Evolutionary conservation across 2,113 vertebrate species (phyloP).

Genomic region (Isichthys henryi): DNA sequence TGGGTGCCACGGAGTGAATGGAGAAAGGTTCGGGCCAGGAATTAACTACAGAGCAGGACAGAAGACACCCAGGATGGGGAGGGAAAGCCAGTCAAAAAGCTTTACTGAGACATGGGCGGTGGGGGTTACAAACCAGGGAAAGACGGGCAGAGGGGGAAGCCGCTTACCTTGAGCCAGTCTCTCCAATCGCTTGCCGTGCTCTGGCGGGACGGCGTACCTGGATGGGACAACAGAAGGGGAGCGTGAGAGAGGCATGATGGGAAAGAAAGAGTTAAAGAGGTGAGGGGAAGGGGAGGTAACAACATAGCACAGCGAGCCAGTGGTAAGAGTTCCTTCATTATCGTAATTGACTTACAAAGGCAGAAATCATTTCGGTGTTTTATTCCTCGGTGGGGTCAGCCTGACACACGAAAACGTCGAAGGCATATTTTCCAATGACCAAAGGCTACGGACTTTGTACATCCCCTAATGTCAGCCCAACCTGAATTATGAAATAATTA

Average conservation of each 20-base stretch:
- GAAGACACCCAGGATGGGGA: neutral
- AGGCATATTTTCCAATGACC: neutral
- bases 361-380: neutral
- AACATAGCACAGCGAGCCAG: neutral
- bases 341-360: neutral
- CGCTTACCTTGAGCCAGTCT: constrained; percentile 85
- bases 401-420: neutral
- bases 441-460: neutral
- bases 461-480: constrained; percentile 2
- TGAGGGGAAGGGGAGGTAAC: neutral
- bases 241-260: neutral
- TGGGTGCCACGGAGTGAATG: neutral
- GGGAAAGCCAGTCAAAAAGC: neutral
- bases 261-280: constrained; percentile 15
- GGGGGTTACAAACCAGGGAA: neutral
- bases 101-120: neutral
- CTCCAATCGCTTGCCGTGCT: constrained; percentile 91
- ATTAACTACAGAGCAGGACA: neutral
- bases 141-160: neutral
- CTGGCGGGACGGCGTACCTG: constrained; percentile 89
- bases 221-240: neutral
- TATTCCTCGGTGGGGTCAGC: neutral
- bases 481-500: constrained; percentile 19
- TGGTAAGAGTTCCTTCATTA: neutral
- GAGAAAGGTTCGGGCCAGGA: neutral